phyloP scores from a whole-genome alignment of 2,113 vertebrate species.

The Psilopogon haemacephalus region DNA sequence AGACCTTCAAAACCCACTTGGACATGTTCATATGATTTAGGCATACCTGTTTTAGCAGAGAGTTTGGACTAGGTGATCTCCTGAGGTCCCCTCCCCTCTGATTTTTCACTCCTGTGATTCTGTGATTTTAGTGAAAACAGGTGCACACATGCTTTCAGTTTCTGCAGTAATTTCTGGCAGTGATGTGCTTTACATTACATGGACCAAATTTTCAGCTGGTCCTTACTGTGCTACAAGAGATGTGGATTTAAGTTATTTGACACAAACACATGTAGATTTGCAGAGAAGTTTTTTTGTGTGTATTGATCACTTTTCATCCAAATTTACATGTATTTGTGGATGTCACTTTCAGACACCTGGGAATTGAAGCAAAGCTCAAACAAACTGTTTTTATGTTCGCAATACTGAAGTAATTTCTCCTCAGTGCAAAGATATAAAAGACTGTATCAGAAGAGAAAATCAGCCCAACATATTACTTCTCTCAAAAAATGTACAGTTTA shows the following conservation, averaged over 20 bases:
- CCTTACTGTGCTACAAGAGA: not conserved
- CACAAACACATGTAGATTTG: not conserved
- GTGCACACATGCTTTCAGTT: not conserved
- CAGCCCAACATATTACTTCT: not conserved
- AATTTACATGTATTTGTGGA: not conserved
- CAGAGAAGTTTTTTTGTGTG: not conserved
- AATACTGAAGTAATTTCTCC: not conserved
- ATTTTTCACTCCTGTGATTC: no score
- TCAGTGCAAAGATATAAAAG: not conserved
- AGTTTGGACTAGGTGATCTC: no score
- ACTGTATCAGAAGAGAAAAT: not conserved
- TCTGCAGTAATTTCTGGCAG: not conserved
- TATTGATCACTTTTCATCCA: not conserved
- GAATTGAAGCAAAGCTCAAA: not conserved
- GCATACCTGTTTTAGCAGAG: no score
- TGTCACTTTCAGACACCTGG: not conserved
- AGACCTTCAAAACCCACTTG: no score
- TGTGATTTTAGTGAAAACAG: not conserved
- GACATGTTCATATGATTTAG: no score
- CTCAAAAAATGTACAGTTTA: not conserved
- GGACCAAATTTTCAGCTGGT: not conserved
- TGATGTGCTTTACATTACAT: not conserved
- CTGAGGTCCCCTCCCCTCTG: no score
- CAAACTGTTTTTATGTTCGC: not conserved
- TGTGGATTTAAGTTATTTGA: not conserved